Evolutionary conservation across 1,140 invertebrate species (phyloP), one percentile per base, ranked within the genome.

Genomic region (Macrocentrus cingulum): DNA sequence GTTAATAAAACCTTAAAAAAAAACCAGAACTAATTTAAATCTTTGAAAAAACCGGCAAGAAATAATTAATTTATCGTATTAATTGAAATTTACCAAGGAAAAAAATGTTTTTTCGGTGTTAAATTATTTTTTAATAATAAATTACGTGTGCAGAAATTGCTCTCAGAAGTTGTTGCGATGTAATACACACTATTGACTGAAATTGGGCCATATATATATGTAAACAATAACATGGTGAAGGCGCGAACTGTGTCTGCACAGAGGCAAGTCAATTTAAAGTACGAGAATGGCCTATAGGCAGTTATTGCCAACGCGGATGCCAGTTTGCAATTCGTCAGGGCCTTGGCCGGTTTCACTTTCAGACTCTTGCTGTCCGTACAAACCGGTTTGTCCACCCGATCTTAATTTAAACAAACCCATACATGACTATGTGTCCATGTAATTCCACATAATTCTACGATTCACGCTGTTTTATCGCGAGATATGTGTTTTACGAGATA

Each of bases 311-410:
- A 79, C 73, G 71, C 76, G 76, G 75, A 79, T 79, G 70, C 75
- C 70, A 70, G 69, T 66, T 75, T 64, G 71, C 74, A 68, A 72
- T 76, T 74, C 67, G 67, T 66, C 25, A 61, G 60, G 69, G 71
- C 75, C 75, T 79, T 79, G 76, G 71, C 75, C 75, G 73, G 69
- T 77, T 79, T 77, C 68, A 67, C 74, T 75, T 75, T 75, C 74
- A 62, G 48, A 36, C 18, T n/a, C n/a, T 44, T 57, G 16, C 41
- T 29, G 51, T 22, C 23, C 37, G n/a, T n/a, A 45, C 48, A 58
- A 51, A 58, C 56, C 56, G 48, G 48, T 58, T 58, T 58, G 25
- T 22, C 37, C 22, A 42, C 32, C 50, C 32, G 23, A 53, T 56
- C 18, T 34, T 32, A 37, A 32, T 51, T 25, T 45, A 18, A 48